A percentile compares a stretch with the other conserved stretches of the same genome.
Conservation (phyloP, 2,113 vertebrate species). For the Nesoenas mayeri region DNA sequence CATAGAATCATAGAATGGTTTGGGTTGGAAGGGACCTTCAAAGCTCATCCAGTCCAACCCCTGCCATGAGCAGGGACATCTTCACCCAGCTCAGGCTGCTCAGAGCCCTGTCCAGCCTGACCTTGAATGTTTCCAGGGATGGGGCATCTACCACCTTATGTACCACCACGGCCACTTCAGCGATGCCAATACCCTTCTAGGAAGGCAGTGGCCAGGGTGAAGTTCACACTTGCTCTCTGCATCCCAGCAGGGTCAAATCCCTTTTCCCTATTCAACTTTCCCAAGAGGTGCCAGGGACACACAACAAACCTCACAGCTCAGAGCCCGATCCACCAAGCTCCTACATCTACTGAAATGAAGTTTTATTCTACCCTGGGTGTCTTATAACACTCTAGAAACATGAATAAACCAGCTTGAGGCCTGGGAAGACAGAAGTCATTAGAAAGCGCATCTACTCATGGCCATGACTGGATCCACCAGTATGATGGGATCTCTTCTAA, state of each 20-base stretch:
- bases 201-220: rapidly evolving
- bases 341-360: background rate
- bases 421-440: background rate
- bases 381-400: background rate
- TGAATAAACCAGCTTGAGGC: background rate
- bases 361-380: background rate
- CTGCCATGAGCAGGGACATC: no score
- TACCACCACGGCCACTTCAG: rapidly evolving
- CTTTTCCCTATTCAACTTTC: background rate
- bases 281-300: background rate
- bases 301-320: background rate
- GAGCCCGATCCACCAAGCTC: background rate
- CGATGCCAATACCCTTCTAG: rapidly evolving
- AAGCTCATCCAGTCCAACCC: no score
- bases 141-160: no score
- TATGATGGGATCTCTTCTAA: background rate
- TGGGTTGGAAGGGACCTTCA: no score
- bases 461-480: background rate
- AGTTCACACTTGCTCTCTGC: background rate
- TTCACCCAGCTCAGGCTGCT: no score
- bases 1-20: no score
- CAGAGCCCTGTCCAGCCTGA: no score
- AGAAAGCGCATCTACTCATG: background rate
- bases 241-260: background rate
- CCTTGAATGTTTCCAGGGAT: no score